Conservation (phyloP, 2,797 vertebrate genomes). For the Denticeps clupeoides region DNA sequence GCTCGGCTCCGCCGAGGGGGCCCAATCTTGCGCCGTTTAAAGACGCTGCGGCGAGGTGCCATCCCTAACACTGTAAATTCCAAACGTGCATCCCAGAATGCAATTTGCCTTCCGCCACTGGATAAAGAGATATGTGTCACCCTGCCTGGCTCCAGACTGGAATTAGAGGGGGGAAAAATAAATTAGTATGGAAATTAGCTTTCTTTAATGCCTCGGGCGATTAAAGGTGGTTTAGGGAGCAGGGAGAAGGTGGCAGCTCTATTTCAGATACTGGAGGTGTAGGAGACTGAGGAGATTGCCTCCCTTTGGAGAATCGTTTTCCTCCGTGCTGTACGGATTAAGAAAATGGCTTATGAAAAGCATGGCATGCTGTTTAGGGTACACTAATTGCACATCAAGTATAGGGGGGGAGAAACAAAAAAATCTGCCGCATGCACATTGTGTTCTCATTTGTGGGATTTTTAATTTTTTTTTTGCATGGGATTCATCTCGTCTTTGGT, state of each 20-base stretch:
- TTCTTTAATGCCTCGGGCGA: conserved; percentile 54
- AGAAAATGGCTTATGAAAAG: conserved; percentile 60
- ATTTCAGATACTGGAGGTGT: conserved; percentile 47
- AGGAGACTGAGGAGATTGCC: conserved; percentile 50
- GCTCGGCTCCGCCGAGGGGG: no score
- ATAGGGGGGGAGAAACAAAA: conserved; percentile 24
- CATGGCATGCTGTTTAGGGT: conserved; percentile 50
- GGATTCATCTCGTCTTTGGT: no score
- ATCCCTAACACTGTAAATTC: conserved; percentile 49
- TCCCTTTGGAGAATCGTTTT: conserved; percentile 52
- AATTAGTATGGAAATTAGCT: conserved; percentile 72
- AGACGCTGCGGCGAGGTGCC: conserved; percentile 42
- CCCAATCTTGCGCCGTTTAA: conserved; percentile 44
- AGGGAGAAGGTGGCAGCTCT: conserved; percentile 47
- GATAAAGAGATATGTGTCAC: conserved; percentile 55
- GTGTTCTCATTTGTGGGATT: conserved; percentile 38
- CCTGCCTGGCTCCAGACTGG: conserved; percentile 40
- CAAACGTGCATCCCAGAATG: conserved; percentile 55
- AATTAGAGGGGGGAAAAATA: conserved; percentile 56
- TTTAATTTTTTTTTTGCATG: conserved; percentile 24
- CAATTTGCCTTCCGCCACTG: conserved; percentile 60
- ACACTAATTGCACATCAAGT: conserved; percentile 52
- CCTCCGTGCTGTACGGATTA: conserved; percentile 53
- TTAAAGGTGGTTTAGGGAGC: conserved; percentile 57
- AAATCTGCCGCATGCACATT: conserved; percentile 49